Percentiles rank a stretch among this genome's conserved stretches.
Evolutionary conservation across 2,113 vertebrate species (phyloP).

Genomic region (Diglossa brunneiventris): DNA sequence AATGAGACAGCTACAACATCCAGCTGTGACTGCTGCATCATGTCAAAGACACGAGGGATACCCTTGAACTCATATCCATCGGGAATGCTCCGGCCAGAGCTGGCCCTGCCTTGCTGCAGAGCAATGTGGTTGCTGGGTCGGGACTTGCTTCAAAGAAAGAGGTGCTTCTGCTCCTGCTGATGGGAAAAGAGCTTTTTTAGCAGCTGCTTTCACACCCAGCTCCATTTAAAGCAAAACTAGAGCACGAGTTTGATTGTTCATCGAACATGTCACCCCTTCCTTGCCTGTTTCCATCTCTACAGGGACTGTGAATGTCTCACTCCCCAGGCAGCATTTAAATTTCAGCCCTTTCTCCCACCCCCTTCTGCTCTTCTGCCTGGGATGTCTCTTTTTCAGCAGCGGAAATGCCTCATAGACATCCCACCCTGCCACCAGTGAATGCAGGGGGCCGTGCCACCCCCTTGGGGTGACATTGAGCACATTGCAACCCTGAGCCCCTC

Average conservation of each 20-base stretch:
- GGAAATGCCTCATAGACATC: background rate
- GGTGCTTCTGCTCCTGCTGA: background rate
- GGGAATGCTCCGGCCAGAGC: background rate
- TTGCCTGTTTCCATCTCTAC: background rate
- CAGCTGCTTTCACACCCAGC: slow-evolving; percentile 37
- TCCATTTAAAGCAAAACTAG: slow-evolving; percentile 51
- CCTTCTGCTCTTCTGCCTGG: background rate
- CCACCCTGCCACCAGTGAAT: background rate
- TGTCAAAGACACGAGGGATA: background rate
- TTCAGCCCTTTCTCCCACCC: background rate
- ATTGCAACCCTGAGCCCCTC: background rate
- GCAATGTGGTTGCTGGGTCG: background rate
- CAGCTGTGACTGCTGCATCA: background rate
- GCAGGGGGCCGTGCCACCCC: background rate
- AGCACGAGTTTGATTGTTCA: slow-evolving; percentile 21
- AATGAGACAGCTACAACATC: background rate
- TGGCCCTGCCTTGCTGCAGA: background rate
- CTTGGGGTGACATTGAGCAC: background rate
- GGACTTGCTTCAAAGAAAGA: background rate
- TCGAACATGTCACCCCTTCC: background rate
- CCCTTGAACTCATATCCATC: background rate
- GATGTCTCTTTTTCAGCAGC: background rate
- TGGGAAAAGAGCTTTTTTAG: slow-evolving; percentile 30
- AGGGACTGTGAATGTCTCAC: background rate
- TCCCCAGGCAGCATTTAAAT: background rate